phyloP scores from a whole-genome alignment of 2,888 invertebrate species.

The Euclidia mi region DNA sequence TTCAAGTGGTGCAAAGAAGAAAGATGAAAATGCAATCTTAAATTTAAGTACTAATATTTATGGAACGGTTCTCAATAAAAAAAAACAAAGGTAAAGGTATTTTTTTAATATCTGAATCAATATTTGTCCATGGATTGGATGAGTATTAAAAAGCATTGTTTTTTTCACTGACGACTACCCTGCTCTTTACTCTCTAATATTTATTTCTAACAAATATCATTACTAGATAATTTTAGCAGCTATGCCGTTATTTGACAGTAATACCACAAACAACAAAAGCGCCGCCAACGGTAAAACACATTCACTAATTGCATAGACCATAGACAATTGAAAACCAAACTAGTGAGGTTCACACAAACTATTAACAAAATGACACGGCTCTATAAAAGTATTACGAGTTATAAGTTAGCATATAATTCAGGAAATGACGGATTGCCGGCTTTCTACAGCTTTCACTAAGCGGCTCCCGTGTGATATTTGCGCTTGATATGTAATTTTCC shows the following conservation, averaged over 20 bases:
- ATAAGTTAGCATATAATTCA: slow-evolving; percentile 43
- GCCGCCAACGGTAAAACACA: slow-evolving; percentile 40
- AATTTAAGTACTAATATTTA: too few species aligned
- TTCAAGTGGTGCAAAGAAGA: not conserved
- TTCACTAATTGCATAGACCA: slow-evolving; percentile 44
- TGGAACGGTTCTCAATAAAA: too few species aligned
- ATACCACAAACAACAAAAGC: slow-evolving; percentile 11
- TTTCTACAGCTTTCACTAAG: slow-evolving; percentile 67
- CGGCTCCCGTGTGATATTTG: slow-evolving; percentile 53
- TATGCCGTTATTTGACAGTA: slow-evolving; percentile 5
- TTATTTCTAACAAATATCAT: too few species aligned
- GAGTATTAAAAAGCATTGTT: too few species aligned
- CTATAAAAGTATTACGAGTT: slow-evolving; percentile 47
- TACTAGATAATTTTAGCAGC: not conserved
- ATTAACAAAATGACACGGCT: slow-evolving; percentile 52
- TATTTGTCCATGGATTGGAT: too few species aligned
- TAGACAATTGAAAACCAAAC: slow-evolving; percentile 46
- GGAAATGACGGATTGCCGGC: slow-evolving; percentile 62
- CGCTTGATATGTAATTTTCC: slow-evolving; percentile 59
- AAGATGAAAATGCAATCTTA: too few species aligned
- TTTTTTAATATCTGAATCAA: too few species aligned
- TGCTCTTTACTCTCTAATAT: too few species aligned
- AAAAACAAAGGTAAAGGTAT: too few species aligned
- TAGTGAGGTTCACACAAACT: slow-evolving; percentile 53
- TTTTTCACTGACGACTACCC: too few species aligned